A percentile compares a stretch with the other conserved stretches of the same genome.
These are phyloP conservation scores for Clivina fossor DNA, from an alignment of 2,888 invertebrate species.

Conservation along the genomic window DNA sequence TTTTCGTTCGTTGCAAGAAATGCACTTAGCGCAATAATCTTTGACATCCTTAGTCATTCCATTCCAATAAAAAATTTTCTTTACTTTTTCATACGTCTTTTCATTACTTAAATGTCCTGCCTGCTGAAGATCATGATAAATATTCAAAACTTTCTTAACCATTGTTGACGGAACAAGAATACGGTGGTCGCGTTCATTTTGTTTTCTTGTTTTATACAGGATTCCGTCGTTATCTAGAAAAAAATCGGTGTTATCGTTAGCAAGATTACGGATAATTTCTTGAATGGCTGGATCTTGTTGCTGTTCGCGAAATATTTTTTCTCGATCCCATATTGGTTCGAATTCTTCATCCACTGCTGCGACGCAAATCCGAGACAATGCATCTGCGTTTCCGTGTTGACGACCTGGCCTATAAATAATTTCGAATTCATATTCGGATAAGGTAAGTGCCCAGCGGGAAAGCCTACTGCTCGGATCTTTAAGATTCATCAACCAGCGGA, in stretches of 20 bases:
- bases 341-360: not conserved
- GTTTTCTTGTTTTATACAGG: too few species aligned
- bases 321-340: conserved; percentile 11
- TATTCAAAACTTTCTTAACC: too few species aligned
- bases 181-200: too few species aligned
- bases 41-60: conserved; percentile 39
- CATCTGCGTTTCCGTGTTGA: conserved; percentile 12
- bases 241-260: too few species aligned
- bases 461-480: conserved; percentile 38
- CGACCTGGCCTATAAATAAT: conserved; percentile 13
- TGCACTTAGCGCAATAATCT: conserved; percentile 39
- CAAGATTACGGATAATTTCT: conserved; percentile 36
- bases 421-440: conserved; percentile 17
- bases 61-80: conserved; percentile 41
- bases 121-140: too few species aligned
- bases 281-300: conserved; percentile 11
- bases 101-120: too few species aligned
- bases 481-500: conserved; percentile 35
- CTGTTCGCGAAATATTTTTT: conserved; percentile 6
- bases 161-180: too few species aligned
- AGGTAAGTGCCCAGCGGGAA: conserved; percentile 35
- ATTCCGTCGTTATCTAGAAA: too few species aligned
- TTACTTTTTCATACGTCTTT: conserved; percentile 35
- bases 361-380: conserved; percentile 6
- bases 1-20: conserved; percentile 41